These are phyloP conservation scores for Dynastes hyllus DNA, from an alignment of 2,888 invertebrate genomes.

Conservation along the genomic window DNA sequence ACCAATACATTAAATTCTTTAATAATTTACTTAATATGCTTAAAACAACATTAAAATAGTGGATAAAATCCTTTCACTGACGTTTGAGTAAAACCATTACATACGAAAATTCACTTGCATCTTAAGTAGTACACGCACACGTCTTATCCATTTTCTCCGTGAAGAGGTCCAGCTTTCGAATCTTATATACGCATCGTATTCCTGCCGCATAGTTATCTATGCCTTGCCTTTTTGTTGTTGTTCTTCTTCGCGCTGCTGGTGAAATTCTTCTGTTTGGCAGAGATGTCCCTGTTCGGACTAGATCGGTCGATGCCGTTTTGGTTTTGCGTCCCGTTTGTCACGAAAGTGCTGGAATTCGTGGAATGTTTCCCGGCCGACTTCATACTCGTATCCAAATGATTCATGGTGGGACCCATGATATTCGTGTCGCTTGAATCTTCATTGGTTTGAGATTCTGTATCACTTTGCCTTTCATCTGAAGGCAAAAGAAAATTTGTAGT, in stretches of 20 bases:
- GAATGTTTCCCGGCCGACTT: constrained; percentile 70
- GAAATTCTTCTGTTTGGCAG: constrained; percentile 77
- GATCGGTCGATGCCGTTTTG: constrained; percentile 68
- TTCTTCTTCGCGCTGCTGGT: constrained; percentile 80
- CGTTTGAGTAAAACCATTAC: constrained; percentile 21
- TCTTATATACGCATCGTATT: constrained; percentile 29
- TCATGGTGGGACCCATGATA: constrained; percentile 71
- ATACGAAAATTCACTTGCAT: constrained; percentile 27
- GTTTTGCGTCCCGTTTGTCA: constrained; percentile 66
- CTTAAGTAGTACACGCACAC: constrained; percentile 22
- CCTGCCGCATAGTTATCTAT: constrained; percentile 75
- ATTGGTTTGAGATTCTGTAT: constrained; percentile 90
- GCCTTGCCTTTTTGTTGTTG: constrained; percentile 84
- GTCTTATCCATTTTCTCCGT: background rate
- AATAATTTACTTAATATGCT: constrained; percentile 35
- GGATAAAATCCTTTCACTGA: constrained; percentile 8
- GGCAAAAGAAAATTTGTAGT: constrained; percentile 20
- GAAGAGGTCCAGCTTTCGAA: background rate
- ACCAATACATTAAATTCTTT: constrained; percentile 7
- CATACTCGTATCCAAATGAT: constrained; percentile 66
- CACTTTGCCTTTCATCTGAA: constrained; percentile 87
- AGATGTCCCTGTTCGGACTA: constrained; percentile 77
- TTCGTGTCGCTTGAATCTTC: constrained; percentile 81
- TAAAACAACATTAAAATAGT: constrained; percentile 33
- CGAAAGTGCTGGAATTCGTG: constrained; percentile 63